These are phyloP conservation scores for Mallateleia sp. DNA, from an alignment of 2,888 invertebrate genomes.

Conservation along the genomic window DNA sequence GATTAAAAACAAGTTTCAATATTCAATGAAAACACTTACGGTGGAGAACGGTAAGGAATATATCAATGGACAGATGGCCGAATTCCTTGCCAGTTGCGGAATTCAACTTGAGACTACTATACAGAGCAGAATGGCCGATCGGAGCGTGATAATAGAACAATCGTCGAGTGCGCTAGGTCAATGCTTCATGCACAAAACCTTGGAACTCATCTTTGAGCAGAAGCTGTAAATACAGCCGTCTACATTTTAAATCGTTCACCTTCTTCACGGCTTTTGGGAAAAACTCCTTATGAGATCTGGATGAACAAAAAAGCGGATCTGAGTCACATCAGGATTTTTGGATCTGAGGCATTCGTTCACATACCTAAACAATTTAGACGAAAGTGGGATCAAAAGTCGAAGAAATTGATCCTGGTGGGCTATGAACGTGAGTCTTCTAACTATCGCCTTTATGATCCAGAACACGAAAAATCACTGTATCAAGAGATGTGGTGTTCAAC, in stretches of 20 bases:
- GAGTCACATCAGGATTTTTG: slow-evolving; percentile 62
- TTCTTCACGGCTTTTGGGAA: neutral
- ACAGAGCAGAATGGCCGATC: slow-evolving; percentile 14
- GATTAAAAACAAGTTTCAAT: slow-evolving; percentile 65
- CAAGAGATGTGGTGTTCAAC: slow-evolving; percentile 41
- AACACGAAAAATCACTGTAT: slow-evolving; percentile 1
- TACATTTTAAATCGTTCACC: slow-evolving; percentile 57
- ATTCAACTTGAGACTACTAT: neutral
- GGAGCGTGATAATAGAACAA: slow-evolving; percentile 72
- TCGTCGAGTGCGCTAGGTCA: slow-evolving; percentile 69
- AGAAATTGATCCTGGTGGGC: slow-evolving; percentile 47
- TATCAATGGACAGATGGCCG: slow-evolving; percentile 7
- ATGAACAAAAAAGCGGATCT: slow-evolving; percentile 68
- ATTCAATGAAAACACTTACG: slow-evolving; percentile 45
- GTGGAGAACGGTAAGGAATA: slow-evolving; percentile 73
- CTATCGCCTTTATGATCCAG: slow-evolving; percentile 30
- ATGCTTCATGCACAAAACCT: slow-evolving; percentile 67
- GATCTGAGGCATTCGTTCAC: slow-evolving; percentile 58
- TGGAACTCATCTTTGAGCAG: too few relatives aligned
- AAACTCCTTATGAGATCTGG: slow-evolving; percentile 73
- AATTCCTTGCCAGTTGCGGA: neutral
- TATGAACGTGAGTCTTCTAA: slow-evolving; percentile 45
- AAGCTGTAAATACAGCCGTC: too few relatives aligned
- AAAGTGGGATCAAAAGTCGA: slow-evolving; percentile 72
- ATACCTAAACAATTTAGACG: slow-evolving; percentile 62